These are phyloP conservation scores for Acrobasis suavella DNA, from an alignment of 2,888 invertebrate species.

Conservation along the genomic window DNA sequence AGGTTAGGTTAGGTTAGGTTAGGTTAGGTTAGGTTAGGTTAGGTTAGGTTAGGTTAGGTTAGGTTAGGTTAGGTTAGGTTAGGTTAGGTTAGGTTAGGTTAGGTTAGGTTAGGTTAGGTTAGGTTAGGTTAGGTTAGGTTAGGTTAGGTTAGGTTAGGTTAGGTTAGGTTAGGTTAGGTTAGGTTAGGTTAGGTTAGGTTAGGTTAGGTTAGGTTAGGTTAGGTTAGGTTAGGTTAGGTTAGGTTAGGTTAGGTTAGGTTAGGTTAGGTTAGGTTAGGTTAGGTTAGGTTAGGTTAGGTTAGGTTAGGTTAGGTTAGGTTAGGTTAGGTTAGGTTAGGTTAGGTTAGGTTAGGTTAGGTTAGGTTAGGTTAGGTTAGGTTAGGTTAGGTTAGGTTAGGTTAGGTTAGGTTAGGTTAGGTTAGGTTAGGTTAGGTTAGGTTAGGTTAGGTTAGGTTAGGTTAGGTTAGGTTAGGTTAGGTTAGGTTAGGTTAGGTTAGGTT, in stretches of 20 bases:
- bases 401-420: too few species aligned
- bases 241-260: slow-evolving; percentile 27
- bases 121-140: too few species aligned
- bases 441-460: too few species aligned
- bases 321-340: slow-evolving; percentile 23
- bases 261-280: slow-evolving; percentile 27
- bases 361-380: too few species aligned
- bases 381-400: too few species aligned
- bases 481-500: too few species aligned
- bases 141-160: too few species aligned
- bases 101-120: slow-evolving; percentile 33
- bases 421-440: too few species aligned
- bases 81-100: slow-evolving; percentile 33
- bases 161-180: slow-evolving; percentile 26
- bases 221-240: slow-evolving; percentile 28
- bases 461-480: too few species aligned
- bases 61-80: slow-evolving; percentile 32
- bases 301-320: slow-evolving; percentile 25
- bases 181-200: slow-evolving; percentile 25
- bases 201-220: slow-evolving; percentile 24
- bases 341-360: slow-evolving; percentile 17
- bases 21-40: slow-evolving; percentile 20
- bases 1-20: slow-evolving; percentile 34
- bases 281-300: slow-evolving; percentile 33
- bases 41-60: slow-evolving; percentile 30